Percentiles rank a stretch among this genome's conserved stretches.
Conservation (phyloP, 2,797 vertebrate genomes). For the Chelon auratus region DNA sequence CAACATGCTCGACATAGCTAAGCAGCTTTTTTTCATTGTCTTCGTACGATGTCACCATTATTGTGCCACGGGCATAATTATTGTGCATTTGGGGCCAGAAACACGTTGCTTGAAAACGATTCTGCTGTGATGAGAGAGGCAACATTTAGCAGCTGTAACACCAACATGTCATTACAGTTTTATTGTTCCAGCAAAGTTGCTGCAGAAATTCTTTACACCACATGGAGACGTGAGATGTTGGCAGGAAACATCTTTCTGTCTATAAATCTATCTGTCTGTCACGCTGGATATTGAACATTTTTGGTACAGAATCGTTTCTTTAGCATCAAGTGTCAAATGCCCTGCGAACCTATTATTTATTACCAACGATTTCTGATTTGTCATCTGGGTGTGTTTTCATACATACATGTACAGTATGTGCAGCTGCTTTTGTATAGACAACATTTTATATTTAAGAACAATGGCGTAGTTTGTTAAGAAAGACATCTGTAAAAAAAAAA, state of each 20-base stretch:
- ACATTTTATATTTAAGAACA: neutral
- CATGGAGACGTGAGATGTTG: constrained; percentile 3
- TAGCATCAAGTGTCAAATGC: constrained; percentile 4
- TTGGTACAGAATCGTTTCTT: neutral
- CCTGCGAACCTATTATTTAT: neutral
- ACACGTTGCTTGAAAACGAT: constrained; percentile 2
- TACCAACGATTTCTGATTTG: neutral
- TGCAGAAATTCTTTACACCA: constrained; percentile 6
- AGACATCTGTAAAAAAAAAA: no score
- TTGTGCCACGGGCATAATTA: constrained; percentile 29
- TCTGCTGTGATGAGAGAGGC: constrained; percentile 41
- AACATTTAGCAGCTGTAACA: constrained; percentile 43
- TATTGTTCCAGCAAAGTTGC: constrained; percentile 41
- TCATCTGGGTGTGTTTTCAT: neutral
- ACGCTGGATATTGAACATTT: constrained; percentile 6
- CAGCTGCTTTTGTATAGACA: neutral
- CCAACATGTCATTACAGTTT: constrained; percentile 43
- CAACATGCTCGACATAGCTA: constrained; percentile 48
- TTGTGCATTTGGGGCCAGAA: constrained; percentile 17
- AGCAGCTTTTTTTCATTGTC: constrained; percentile 49
- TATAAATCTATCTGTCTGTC: neutral
- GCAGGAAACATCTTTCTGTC: constrained; percentile 7
- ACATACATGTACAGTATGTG: neutral
- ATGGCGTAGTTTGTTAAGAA: no score
- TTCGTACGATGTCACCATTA: constrained; percentile 50